Base-by-base conservation (phyloP, 2,888 invertebrate species). In the Leucoma salicis region DNA sequence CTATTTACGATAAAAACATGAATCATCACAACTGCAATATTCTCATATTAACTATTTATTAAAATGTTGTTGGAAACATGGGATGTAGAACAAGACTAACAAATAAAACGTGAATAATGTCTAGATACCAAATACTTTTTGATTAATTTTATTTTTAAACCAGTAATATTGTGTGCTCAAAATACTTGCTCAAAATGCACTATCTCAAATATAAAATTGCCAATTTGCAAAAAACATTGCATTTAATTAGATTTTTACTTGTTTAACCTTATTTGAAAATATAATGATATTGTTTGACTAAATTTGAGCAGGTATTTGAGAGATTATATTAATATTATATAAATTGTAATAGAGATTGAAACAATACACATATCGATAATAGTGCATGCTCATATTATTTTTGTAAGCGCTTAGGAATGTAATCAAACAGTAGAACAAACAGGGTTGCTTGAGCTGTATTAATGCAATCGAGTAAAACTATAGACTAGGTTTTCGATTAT, bases 71-170 rank as follows among this genome's bases (percentile, higher is more conserved):
- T 62, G 59, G 59, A 59, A 57, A 62, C 51, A 37, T 53, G 53
- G 64, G 53, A 55, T 11, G 42, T 46, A 49, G 49, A 57, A 56
- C 57, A 60, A 60, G 49, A 49, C 62, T 32, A 57, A 60, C 11
- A 66, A 63, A 54, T 51, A 39, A 59, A 48, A 48, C 42, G 60
- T 56, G 53, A 52, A 15, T 57, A 61, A 59, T 40, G 49, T 14
- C 44, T 56, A 56, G 46, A 39, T 56, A 57, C 53, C 46, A 39
- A 55, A 59, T 47, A 56, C 43, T 46, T 52, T 21, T 8, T 50
- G 50, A 53, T 49, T 53, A 59, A 47, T 38, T 55, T 56, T 46
- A 52, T 56, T 56, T 49, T 40, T 41, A 56, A 59, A 50, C 43
- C 43, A 51, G 38, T 31, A 3, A 18, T 28, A 44, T 44, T 6